Percentiles rank a stretch among this genome's conserved stretches.
These are phyloP conservation scores for Turritopsis rubra DNA, from an alignment of 30 jellyfish, hydroid and myxozoan species.

Conservation along the genomic window DNA sequence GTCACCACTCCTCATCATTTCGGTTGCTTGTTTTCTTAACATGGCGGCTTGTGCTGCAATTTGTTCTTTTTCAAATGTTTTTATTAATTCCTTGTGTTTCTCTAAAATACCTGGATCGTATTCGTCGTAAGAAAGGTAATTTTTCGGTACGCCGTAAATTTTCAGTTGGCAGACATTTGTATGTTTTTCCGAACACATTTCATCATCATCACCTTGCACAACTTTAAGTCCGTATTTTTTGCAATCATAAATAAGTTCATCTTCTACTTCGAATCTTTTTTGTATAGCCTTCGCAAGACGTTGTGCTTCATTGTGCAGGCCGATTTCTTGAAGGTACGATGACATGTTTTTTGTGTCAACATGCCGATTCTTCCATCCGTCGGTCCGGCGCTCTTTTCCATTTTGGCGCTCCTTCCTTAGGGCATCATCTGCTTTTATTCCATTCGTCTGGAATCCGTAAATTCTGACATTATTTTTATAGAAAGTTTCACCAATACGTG, in stretches of 20 bases:
- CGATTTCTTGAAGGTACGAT: neutral
- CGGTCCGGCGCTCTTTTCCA: neutral
- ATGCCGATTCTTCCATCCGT: neutral
- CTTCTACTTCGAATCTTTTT: conserved; percentile 2
- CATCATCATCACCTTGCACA: conserved; percentile 12
- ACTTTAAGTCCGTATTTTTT: neutral
- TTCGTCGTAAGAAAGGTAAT: neutral
- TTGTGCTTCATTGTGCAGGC: neutral
- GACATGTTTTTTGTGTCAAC: neutral
- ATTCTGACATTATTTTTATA: neutral
- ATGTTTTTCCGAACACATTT: neutral
- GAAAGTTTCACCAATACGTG: neutral
- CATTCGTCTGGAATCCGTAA: neutral
- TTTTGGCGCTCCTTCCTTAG: neutral
- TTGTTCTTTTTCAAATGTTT: neutral
- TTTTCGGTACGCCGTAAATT: conserved; percentile 2
- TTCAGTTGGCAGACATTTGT: neutral
- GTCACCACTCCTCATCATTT: neutral
- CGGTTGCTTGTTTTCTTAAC: neutral
- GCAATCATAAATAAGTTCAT: neutral
- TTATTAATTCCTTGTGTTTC: neutral
- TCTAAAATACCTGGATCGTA: conserved; percentile 5
- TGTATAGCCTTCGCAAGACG: neutral
- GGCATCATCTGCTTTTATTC: neutral
- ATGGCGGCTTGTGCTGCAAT: neutral